Evolutionary conservation across 2,113 vertebrate genomes (phyloP), one percentile per base, ranked within the genome.

Genomic region (Gadus chalcogrammus): DNA sequence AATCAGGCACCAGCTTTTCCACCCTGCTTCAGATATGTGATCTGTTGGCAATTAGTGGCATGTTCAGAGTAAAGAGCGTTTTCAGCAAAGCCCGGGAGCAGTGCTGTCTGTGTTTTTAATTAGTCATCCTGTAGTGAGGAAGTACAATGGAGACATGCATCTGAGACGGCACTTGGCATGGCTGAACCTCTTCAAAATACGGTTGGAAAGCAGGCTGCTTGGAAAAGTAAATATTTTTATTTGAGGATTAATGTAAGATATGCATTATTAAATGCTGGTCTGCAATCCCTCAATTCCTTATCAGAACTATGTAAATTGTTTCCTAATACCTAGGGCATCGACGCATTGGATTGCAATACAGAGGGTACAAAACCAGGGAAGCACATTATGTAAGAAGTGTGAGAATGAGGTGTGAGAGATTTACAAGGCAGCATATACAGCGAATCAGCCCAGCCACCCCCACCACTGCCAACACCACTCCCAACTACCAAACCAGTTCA

Each of bases 41-140:
- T 72, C 78, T 77, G 59, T 56, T 64, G 60, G 55, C 74, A 72
- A 72, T 86, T 84, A 76, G 61, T 61, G 64, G 31, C 60, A 38
- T 17, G 68, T 61, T 31, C 38, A 63, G 9, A 79, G 52, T 66
- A 71, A 65, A 35, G 24, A 24, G 7, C 9, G 64, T 76, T 81
- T 76, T 81, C 59, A 66, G 67, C 70, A 67, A 61, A 72, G 52
- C 31, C 65, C 59, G 77, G 65, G 77, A 76, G 68, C 70, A 56
- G 9, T 63, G 20, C 27, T 64, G 59, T 68, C 61, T 20, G 12
- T 76, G 69, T 67, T 80, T 84, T 72, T 17, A 81, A 81, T 80
- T 78, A 75, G 64, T 81, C 64, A 68, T 58, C 66, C 56, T 69
- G 3, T 72, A 71, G 61, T n/a, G 4, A 6, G 18, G 35, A 64